These are phyloP conservation scores for Adoxophyes honmai DNA, from an alignment of 1,140 invertebrate species.

Conservation along the genomic window DNA sequence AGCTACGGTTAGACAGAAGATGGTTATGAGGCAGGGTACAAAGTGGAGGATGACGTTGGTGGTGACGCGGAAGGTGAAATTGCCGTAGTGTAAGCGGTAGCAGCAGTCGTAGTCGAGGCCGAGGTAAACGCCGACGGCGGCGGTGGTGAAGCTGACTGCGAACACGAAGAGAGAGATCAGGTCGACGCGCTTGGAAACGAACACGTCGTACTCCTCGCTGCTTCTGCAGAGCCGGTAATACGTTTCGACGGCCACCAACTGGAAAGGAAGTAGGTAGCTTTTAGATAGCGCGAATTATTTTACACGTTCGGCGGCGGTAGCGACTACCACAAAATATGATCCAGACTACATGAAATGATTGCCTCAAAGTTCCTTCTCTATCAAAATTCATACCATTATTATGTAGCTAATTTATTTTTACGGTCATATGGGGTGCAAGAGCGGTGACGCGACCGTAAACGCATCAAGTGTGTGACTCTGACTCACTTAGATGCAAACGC, in stretches of 20 bases:
- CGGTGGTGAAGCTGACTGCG: constrained; percentile 12
- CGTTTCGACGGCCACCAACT: constrained; percentile 82
- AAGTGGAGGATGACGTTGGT: constrained; percentile 78
- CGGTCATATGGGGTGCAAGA: no score
- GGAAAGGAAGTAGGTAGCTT: no score
- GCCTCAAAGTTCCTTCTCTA: no score
- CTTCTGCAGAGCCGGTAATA: constrained; percentile 79
- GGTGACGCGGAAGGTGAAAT: constrained; percentile 74
- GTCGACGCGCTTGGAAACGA: constrained; percentile 56
- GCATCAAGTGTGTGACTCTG: no score
- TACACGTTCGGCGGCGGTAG: no score
- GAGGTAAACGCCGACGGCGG: constrained; percentile 35
- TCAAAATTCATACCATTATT: no score
- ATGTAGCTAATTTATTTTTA: no score
- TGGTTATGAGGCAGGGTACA: constrained; percentile 75
- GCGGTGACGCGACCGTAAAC: no score
- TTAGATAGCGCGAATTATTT: no score
- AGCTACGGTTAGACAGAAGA: constrained; percentile 73
- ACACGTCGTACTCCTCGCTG: constrained; percentile 69
- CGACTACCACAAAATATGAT: no score
- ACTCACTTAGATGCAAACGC: no score
- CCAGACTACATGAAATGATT: no score
- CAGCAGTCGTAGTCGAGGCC: constrained; percentile 80
- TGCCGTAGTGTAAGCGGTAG: constrained; percentile 61
- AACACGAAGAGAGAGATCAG: constrained; percentile 27